Percentiles rank a stretch among this genome's conserved stretches.
Conservation (phyloP, 2,797 vertebrate genomes). For the Balearica regulorum region DNA sequence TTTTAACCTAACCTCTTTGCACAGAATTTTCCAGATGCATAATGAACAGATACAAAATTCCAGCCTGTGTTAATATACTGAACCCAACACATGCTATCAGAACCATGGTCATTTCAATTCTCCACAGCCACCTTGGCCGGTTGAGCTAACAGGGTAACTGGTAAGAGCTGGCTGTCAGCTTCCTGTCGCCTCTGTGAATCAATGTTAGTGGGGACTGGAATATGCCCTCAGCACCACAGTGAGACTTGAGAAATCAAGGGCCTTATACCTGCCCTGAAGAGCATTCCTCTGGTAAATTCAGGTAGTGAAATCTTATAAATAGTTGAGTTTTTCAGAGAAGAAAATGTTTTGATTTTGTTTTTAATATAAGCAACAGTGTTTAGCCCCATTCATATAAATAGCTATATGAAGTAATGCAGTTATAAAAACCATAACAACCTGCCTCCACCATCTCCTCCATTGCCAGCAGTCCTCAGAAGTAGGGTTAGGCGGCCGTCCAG, state of each 20-base stretch:
- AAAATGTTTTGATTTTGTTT: not conserved
- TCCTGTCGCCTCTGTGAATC: not conserved
- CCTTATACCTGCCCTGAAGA: not conserved
- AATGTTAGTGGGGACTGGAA: fast-evolving
- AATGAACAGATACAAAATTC: not conserved
- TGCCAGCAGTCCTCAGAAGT: not conserved
- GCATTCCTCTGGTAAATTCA: not conserved
- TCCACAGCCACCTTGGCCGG: not conserved
- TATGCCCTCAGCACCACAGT: fast-evolving
- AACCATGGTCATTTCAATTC: not conserved
- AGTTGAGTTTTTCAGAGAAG: not conserved
- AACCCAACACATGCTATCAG: not conserved
- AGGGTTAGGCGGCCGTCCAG: not conserved
- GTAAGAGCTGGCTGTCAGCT: not conserved
- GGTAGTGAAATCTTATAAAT: not conserved
- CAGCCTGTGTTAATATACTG: not conserved
- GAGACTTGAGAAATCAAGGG: not conserved
- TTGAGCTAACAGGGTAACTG: not conserved
- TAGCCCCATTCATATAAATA: not conserved
- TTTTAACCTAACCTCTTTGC: not conserved
- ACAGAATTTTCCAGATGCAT: not conserved
- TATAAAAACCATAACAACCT: not conserved
- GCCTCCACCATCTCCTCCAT: not conserved
- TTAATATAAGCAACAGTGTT: not conserved
- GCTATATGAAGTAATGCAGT: not conserved